phyloP scores from a whole-genome alignment of 2,888 invertebrate species.

The Neoitamus cyanurus region DNA sequence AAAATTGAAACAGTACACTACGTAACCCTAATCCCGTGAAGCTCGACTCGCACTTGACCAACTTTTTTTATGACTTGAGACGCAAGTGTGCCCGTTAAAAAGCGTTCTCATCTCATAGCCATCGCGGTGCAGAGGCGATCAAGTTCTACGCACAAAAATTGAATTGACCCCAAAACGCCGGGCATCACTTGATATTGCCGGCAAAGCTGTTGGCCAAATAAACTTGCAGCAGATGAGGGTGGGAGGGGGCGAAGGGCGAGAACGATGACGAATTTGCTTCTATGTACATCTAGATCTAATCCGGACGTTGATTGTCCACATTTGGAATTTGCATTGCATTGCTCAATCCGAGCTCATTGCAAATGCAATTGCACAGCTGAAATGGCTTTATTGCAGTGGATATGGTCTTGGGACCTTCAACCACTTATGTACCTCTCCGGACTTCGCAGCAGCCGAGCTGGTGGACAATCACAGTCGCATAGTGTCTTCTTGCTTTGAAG shows the following conservation, averaged over 20 bases:
- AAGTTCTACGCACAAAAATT: neutral
- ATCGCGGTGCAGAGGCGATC: neutral
- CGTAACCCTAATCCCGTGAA: too few species aligned
- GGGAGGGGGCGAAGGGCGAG: neutral
- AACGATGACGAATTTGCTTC: neutral
- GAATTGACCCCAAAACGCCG: neutral
- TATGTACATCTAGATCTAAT: constrained; percentile 10
- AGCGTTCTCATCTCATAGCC: neutral
- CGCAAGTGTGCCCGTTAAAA: neutral
- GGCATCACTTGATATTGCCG: neutral
- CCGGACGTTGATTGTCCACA: constrained; percentile 13
- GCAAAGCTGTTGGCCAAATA: neutral
- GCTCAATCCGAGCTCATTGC: neutral
- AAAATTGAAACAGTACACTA: too few species aligned
- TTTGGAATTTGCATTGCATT: constrained; percentile 2
- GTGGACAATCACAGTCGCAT: neutral
- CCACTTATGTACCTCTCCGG: neutral
- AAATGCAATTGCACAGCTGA: neutral
- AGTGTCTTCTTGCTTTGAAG: neutral
- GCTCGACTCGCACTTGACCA: neutral
- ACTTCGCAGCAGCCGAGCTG: neutral
- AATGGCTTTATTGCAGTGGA: neutral
- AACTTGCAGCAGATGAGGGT: neutral
- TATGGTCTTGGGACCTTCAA: neutral
- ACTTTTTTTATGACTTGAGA: neutral